Percentiles rank a stretch among this genome's conserved stretches.
These are phyloP conservation scores for Hedya salicella DNA, from an alignment of 2,888 invertebrate species.

Conservation along the genomic window DNA sequence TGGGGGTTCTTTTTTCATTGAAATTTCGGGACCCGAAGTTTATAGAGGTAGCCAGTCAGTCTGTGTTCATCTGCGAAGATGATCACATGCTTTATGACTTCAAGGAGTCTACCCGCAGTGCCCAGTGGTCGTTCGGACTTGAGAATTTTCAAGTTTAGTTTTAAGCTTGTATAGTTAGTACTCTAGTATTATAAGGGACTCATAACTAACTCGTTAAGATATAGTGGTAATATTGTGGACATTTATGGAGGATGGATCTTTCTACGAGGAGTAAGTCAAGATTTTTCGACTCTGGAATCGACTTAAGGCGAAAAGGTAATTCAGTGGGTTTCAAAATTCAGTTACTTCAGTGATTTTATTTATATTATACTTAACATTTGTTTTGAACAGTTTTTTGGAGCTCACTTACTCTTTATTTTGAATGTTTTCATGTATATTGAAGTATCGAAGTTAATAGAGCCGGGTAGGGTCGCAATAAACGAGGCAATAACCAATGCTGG, in stretches of 20 bases:
- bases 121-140: constrained; percentile 65
- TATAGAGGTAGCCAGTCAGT: constrained; percentile 81
- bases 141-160: constrained; percentile 37
- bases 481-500: constrained; percentile 78
- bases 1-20: constrained; percentile 77
- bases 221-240: constrained; percentile 49
- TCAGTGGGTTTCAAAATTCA: constrained; percentile 47
- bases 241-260: constrained; percentile 71
- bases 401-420: constrained; percentile 38
- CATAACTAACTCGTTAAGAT: constrained; percentile 32
- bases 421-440: constrained; percentile 39
- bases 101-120: constrained; percentile 61
- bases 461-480: constrained; percentile 69
- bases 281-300: constrained; percentile 85
- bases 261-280: constrained; percentile 83
- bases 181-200: constrained; percentile 42
- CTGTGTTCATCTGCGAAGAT: constrained; percentile 84
- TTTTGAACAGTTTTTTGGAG: constrained; percentile 27
- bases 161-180: constrained; percentile 44
- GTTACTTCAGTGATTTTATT: not conserved
- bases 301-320: constrained; percentile 82
- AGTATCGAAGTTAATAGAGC: constrained; percentile 62
- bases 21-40: constrained; percentile 71
- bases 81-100: constrained; percentile 80
- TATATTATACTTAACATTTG: not conserved